Evolutionary conservation across 1,140 invertebrate genomes (phyloP).

Genomic region (Tetragnatha versicolor): DNA sequence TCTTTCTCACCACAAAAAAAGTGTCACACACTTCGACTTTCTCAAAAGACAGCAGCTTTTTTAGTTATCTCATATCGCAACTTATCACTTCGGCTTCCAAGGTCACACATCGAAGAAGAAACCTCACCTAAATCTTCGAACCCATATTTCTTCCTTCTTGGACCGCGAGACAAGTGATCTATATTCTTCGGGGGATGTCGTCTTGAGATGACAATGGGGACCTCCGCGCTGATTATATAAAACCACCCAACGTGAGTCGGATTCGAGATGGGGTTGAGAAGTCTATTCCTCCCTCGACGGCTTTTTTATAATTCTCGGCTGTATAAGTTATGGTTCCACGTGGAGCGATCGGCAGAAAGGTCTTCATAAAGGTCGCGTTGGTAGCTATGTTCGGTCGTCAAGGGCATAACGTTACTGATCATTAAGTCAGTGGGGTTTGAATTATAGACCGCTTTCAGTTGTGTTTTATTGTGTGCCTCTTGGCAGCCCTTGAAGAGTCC

Average conservation of each 20-base stretch:
- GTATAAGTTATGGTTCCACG: too few relatives aligned
- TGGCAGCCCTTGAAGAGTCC: too few relatives aligned
- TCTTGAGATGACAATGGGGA: conserved; percentile 13
- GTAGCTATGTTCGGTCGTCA: neutral
- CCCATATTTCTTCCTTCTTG: conserved; percentile 8
- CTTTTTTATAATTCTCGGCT: too few relatives aligned
- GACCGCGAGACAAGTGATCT: conserved; percentile 5
- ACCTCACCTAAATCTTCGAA: conserved; percentile 23
- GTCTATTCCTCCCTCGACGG: too few relatives aligned
- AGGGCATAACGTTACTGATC: neutral
- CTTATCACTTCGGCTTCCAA: neutral
- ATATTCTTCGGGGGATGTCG: neutral
- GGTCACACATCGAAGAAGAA: neutral
- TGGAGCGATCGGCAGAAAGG: too few relatives aligned
- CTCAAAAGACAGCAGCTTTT: neutral
- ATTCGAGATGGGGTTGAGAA: too few relatives aligned
- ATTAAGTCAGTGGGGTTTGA: neutral
- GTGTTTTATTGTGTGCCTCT: too few relatives aligned
- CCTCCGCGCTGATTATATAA: conserved; percentile 13
- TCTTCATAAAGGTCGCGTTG: too few relatives aligned
- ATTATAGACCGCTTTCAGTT: neutral
- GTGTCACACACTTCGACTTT: neutral
- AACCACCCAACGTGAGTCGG: conserved; percentile 10
- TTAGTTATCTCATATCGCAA: neutral
- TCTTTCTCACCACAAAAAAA: neutral